These are phyloP conservation scores for Alethe diademata DNA, from an alignment of 2,113 vertebrate species.

Conservation along the genomic window DNA sequence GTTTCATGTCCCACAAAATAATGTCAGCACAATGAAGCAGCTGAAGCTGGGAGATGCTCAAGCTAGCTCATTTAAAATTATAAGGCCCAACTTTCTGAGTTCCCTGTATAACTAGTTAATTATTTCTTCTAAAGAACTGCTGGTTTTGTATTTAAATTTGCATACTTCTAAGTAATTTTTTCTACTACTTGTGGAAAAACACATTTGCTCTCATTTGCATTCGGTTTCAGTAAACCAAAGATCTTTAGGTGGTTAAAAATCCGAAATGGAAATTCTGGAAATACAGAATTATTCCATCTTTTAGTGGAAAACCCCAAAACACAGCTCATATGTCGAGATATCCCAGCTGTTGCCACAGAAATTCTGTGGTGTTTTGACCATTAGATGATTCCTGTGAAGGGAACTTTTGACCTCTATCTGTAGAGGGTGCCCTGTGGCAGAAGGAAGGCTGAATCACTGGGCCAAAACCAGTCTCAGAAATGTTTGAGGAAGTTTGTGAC, in stretches of 20 bases:
- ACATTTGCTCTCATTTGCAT: neutral
- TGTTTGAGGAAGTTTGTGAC: neutral
- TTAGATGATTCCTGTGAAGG: neutral
- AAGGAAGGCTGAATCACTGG: neutral
- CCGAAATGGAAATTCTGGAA: neutral
- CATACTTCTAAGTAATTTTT: neutral
- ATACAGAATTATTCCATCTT: neutral
- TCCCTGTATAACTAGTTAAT: neutral
- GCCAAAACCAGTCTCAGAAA: neutral
- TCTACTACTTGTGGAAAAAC: neutral
- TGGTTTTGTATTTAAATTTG: constrained; percentile 1
- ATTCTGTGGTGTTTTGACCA: neutral
- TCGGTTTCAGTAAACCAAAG: neutral
- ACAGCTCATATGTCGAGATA: neutral
- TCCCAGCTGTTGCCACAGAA: neutral
- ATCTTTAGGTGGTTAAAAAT: neutral
- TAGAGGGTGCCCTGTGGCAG: constrained; percentile 18
- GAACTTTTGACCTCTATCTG: neutral
- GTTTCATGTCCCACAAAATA: neutral
- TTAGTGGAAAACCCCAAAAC: constrained; percentile 4
- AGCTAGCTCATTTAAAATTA: neutral
- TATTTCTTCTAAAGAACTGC: neutral
- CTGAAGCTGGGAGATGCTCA: neutral
- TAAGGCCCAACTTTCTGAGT: neutral
- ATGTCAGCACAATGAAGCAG: neutral